phyloP scores from a whole-genome alignment of 2,888 invertebrate genomes.

The Seira ritae region DNA sequence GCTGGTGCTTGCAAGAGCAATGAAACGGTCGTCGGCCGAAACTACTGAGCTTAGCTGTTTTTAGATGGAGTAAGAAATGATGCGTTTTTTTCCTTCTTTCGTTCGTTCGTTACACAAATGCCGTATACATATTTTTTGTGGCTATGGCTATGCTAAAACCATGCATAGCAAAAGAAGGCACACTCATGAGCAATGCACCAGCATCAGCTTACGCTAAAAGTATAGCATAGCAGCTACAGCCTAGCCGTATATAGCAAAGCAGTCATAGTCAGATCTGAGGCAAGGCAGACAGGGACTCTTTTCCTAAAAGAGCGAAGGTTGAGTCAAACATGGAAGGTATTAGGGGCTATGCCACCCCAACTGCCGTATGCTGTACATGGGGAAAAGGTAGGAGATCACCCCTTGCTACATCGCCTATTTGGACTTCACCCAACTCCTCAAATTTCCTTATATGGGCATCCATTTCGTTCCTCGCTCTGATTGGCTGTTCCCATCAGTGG shows the following conservation, averaged over 20 bases:
- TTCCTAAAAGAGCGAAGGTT: slow-evolving; percentile 16
- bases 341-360: background rate
- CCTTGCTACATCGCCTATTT: slow-evolving; percentile 31
- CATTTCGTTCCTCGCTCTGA: slow-evolving; percentile 39
- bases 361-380: slow-evolving; percentile 16
- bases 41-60: background rate
- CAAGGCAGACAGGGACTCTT: background rate
- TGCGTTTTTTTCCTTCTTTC: too few relatives aligned
- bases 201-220: too few relatives aligned
- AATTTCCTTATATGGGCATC: slow-evolving; percentile 57
- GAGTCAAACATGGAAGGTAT: slow-evolving; percentile 14
- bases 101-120: too few relatives aligned
- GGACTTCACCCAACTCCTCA: slow-evolving; percentile 57
- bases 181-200: too few relatives aligned
- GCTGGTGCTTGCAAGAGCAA: slow-evolving; percentile 37
- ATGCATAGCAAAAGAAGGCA: background rate
- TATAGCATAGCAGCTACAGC: too few relatives aligned
- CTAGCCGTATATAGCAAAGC: too few relatives aligned
- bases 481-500: slow-evolving; percentile 39
- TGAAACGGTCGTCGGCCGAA: slow-evolving; percentile 46
- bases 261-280: too few relatives aligned
- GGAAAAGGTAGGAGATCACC: slow-evolving; percentile 39
- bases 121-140: background rate
- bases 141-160: slow-evolving; percentile 14
- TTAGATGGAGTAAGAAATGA: too few relatives aligned